Evolutionary conservation across 2,888 invertebrate genomes (phyloP).

Genomic region (Catocala sponsa): DNA sequence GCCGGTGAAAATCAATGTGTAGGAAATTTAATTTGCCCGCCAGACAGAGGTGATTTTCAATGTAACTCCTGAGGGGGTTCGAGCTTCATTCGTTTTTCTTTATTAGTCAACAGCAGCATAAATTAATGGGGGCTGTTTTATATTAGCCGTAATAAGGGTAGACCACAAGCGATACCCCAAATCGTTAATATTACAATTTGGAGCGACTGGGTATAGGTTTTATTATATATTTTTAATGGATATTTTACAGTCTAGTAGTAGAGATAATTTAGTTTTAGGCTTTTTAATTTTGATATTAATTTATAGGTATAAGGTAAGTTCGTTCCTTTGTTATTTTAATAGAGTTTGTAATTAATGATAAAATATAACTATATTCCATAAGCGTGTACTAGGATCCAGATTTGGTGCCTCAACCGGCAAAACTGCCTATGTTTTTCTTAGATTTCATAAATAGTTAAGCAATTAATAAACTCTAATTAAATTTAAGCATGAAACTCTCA

Average conservation of each 20-base stretch:
- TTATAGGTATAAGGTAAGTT: no score
- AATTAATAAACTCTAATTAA: no score
- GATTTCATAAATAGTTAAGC: no score
- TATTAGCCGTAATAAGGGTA: conserved; percentile 51
- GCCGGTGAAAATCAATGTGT: conserved; percentile 79
- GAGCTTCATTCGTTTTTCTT: conserved; percentile 63
- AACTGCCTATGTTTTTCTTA: no score
- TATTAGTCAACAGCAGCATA: conserved; percentile 58
- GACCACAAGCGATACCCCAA: conserved; percentile 37
- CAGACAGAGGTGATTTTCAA: conserved; percentile 68
- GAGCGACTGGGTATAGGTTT: conserved; percentile 33
- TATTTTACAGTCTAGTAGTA: not conserved
- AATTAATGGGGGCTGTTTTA: conserved; percentile 60
- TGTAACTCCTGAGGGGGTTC: conserved; percentile 60
- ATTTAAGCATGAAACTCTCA: no score
- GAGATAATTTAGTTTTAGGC: not conserved
- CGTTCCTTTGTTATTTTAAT: no score
- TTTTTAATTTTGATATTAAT: no score
- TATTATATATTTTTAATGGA: conserved; percentile 10
- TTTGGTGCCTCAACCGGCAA: no score
- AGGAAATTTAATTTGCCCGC: conserved; percentile 78
- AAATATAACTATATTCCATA: no score
- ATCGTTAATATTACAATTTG: conserved; percentile 43
- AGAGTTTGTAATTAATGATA: no score
- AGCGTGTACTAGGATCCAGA: no score